A percentile compares a stretch with the other conserved stretches of the same genome.
phyloP scores from a whole-genome alignment of 37 sponge, comb jelly and placozoan species.

The Mnemiopsis leidyi region DNA sequence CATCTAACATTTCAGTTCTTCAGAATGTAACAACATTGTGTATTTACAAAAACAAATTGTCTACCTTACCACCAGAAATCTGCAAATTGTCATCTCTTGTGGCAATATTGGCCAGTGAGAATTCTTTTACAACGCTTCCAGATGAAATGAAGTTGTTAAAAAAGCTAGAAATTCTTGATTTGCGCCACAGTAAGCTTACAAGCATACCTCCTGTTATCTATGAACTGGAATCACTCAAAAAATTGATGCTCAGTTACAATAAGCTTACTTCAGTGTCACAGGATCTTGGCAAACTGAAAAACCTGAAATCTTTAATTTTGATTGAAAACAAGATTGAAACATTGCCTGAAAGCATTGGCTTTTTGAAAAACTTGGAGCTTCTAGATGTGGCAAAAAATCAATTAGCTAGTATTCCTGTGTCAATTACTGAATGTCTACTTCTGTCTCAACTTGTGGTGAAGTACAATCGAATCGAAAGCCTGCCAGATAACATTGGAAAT shows the following conservation, averaged over 20 bases:
- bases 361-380: not conserved
- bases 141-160: constrained; percentile 37
- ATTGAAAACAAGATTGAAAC: constrained; percentile 6
- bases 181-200: constrained; percentile 33
- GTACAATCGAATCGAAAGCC: not conserved
- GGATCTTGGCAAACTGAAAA: not conserved
- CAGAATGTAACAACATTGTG: not conserved
- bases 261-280: not conserved
- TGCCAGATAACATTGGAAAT: constrained; percentile 4
- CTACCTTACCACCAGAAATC: constrained; percentile 34
- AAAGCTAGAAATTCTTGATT: constrained; percentile 13
- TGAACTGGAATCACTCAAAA: not conserved
- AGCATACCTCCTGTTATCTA: not conserved
- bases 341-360: not conserved
- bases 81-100: constrained; percentile 16
- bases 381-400: constrained; percentile 45
- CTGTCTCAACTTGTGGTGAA: constrained; percentile 40
- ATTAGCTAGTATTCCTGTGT: not conserved
- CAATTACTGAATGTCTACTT: not conserved
- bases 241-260: constrained; percentile 44
- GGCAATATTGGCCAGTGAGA: constrained; percentile 37
- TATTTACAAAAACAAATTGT: constrained; percentile 35
- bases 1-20: not conserved
- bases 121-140: constrained; percentile 9
- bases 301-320: constrained; percentile 26